Percentiles rank a stretch among this genome's conserved stretches.
These are phyloP conservation scores for Mesoclemmys tuberculata DNA, from an alignment of 2,113 vertebrate species.

Conservation along the genomic window DNA sequence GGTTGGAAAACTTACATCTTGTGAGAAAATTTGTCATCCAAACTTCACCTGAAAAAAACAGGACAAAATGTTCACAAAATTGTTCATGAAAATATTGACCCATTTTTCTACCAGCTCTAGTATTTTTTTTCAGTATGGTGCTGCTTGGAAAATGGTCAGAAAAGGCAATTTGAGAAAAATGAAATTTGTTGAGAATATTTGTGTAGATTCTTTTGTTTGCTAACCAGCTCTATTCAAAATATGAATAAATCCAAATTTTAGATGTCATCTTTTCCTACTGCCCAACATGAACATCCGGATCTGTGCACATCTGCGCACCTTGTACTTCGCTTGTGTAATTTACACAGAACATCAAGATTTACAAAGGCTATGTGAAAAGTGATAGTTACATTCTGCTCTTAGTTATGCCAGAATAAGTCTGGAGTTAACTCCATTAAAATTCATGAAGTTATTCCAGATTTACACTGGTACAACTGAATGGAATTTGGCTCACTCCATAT, in stretches of 20 bases:
- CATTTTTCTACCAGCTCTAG: background rate
- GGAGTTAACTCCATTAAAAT: background rate
- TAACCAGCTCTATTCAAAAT: accelerated
- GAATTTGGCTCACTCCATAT: background rate
- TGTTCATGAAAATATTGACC: background rate
- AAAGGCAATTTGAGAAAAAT: background rate
- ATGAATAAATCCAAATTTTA: background rate
- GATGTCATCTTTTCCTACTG: background rate
- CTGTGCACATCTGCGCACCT: background rate
- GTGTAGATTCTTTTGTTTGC: background rate
- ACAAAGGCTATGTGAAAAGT: background rate
- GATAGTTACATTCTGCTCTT: background rate
- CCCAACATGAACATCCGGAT: background rate
- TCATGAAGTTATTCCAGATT: background rate
- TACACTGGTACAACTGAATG: background rate
- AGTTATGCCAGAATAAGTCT: background rate
- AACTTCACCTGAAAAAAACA: background rate
- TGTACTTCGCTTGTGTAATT: background rate
- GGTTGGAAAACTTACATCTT: background rate
- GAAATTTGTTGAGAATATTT: background rate
- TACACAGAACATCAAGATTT: background rate
- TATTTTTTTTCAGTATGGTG: background rate
- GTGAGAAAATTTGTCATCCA: background rate
- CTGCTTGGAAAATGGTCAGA: background rate
- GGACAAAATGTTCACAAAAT: background rate